phyloP scores from a whole-genome alignment of 2,797 vertebrate genomes.

The Neosilurus hyrtlii region DNA sequence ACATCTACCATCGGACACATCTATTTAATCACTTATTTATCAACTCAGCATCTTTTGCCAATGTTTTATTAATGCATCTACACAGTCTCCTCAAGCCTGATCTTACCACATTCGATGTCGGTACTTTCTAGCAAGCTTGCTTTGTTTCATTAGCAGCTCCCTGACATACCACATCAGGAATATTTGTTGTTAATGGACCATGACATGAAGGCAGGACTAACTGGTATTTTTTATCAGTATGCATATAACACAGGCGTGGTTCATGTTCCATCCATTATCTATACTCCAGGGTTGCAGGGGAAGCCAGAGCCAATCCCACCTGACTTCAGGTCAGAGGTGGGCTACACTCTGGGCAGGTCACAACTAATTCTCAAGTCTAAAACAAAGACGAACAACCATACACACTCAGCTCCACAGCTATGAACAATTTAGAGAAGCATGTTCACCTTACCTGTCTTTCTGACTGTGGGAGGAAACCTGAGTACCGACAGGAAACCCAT shows the following conservation, averaged over 20 bases:
- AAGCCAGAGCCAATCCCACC: too few relatives aligned
- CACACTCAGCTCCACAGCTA: too few relatives aligned
- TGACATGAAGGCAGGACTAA: background rate
- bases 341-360: too few relatives aligned
- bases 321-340: too few relatives aligned
- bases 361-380: too few relatives aligned
- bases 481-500: too few relatives aligned
- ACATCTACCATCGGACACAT: slow-evolving; percentile 57
- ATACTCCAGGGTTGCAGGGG: too few relatives aligned
- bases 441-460: too few relatives aligned
- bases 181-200: slow-evolving; percentile 8
- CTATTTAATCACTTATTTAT: slow-evolving; percentile 67
- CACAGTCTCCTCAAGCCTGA: slow-evolving; percentile 37
- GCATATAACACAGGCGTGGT: background rate
- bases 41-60: slow-evolving; percentile 54
- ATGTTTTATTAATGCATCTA: slow-evolving; percentile 68
- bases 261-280: background rate
- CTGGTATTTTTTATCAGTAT: background rate
- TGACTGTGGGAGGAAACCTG: too few relatives aligned
- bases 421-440: too few relatives aligned
- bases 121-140: slow-evolving; percentile 26
- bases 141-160: slow-evolving; percentile 23
- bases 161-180: background rate
- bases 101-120: slow-evolving; percentile 38
- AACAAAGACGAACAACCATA: too few relatives aligned